Percentiles rank a stretch among this genome's conserved stretches.
phyloP scores from a whole-genome alignment of 37 sponge, comb jelly and placozoan species.

The Mnemiopsis leidyi region DNA sequence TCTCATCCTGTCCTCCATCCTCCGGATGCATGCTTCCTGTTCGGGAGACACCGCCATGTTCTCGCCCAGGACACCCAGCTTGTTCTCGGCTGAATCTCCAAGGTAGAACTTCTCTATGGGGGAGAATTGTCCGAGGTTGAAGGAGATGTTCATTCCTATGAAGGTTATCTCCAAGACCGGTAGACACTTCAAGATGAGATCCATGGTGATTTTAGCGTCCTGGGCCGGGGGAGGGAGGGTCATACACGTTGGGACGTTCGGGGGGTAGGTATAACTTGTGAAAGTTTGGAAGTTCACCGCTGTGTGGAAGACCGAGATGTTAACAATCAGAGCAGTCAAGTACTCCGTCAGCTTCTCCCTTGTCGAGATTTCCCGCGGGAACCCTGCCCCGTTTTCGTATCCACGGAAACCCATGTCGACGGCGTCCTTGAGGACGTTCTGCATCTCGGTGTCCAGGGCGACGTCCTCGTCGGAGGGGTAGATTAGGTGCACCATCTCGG shows the following conservation, averaged over 20 bases:
- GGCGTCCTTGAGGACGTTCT: neutral
- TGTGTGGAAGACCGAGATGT: neutral
- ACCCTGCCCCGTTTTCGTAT: neutral
- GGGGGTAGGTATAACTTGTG: neutral
- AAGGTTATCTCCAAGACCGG: neutral
- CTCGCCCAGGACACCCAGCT: neutral
- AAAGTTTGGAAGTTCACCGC: conserved; percentile 20
- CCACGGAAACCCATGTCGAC: neutral
- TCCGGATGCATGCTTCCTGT: neutral
- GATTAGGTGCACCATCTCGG: neutral
- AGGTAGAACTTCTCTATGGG: conserved; percentile 20
- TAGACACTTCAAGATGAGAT: neutral
- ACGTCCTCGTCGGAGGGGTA: neutral
- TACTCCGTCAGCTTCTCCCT: neutral
- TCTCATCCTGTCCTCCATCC: conserved; percentile 7
- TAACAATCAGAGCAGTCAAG: neutral
- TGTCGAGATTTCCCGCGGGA: neutral
- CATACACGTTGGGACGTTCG: neutral
- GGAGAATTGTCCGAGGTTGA: neutral
- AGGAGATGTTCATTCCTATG: neutral
- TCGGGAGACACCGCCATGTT: conserved; percentile 32
- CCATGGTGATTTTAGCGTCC: neutral
- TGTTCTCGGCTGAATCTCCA: neutral
- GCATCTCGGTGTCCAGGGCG: neutral
- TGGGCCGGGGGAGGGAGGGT: neutral